These are phyloP conservation scores for Zaprionus taronus DNA, from an alignment of 1,140 invertebrate species.

Conservation along the genomic window DNA sequence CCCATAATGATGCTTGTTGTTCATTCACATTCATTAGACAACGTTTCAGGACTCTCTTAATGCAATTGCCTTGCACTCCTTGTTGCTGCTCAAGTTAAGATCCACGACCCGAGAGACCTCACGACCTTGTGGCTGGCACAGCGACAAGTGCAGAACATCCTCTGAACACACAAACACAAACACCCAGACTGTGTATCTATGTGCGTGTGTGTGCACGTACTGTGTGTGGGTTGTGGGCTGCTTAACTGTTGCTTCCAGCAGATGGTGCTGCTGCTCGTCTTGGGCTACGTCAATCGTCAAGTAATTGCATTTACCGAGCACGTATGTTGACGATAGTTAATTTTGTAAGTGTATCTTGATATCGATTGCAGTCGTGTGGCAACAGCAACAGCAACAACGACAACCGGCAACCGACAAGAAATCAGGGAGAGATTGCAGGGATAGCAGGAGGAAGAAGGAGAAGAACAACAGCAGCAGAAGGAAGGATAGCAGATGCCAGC, in stretches of 20 bases:
- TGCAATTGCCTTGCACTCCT: slow-evolving; percentile 59
- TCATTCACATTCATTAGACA: slow-evolving; percentile 59
- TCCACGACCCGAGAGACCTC: slow-evolving; percentile 1
- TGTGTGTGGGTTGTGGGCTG: slow-evolving; percentile 5
- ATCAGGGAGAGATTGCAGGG: slow-evolving; percentile 16
- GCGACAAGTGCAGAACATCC: slow-evolving; percentile 38
- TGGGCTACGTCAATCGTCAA: slow-evolving; percentile 69
- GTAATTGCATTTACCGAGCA: slow-evolving; percentile 82
- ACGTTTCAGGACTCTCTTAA: slow-evolving; percentile 46
- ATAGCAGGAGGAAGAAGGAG: slow-evolving; percentile 6
- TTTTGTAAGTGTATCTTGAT: slow-evolving; percentile 83
- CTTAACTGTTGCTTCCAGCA: slow-evolving; percentile 13
- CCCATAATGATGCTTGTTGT: slow-evolving; percentile 56
- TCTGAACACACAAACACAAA: slow-evolving; percentile 21
- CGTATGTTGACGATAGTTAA: slow-evolving; percentile 83
- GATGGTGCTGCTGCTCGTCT: neutral
- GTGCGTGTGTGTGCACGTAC: slow-evolving; percentile 6
- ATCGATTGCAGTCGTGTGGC: slow-evolving; percentile 71
- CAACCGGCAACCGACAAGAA: slow-evolving; percentile 21
- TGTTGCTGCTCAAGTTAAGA: slow-evolving; percentile 27
- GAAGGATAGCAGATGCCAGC: slow-evolving; percentile 26
- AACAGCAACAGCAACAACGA: slow-evolving; percentile 19
- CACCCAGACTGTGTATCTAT: neutral
- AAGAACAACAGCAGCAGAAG: neutral
- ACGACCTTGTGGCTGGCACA: slow-evolving; percentile 48